Evolutionary conservation across 2,888 invertebrate genomes (phyloP).

Genomic region (Chymomyza caudatula): DNA sequence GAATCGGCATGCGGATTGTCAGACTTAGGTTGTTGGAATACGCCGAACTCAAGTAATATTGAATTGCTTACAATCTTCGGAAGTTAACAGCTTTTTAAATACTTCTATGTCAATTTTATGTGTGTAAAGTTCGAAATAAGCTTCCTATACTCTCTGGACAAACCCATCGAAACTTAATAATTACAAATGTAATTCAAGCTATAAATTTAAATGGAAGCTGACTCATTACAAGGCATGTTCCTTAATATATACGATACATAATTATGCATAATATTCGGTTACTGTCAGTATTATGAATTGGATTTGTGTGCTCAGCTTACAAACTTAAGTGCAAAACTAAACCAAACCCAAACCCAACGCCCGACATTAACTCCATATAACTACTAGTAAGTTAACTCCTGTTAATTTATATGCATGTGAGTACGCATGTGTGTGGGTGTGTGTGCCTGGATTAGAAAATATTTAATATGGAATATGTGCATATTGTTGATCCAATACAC

Average conservation of each 20-base stretch:
- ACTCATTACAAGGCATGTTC: background rate
- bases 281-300: slow-evolving; percentile 50
- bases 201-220: slow-evolving; percentile 31
- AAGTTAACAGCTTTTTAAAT: too few relatives aligned
- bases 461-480: slow-evolving; percentile 29
- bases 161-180: background rate
- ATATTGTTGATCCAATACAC: slow-evolving; percentile 53
- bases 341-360: background rate
- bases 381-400: slow-evolving; percentile 15
- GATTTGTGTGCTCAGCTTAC: slow-evolving; percentile 43
- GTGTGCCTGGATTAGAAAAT: slow-evolving; percentile 29
- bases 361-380: background rate
- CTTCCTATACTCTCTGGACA: background rate
- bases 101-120: too few relatives aligned
- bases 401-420: slow-evolving; percentile 51
- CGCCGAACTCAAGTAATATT: too few relatives aligned
- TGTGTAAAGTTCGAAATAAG: too few relatives aligned
- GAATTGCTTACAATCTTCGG: too few relatives aligned
- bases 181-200: background rate
- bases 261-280: slow-evolving; percentile 55
- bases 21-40: too few relatives aligned
- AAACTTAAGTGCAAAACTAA: slow-evolving; percentile 12
- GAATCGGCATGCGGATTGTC: too few relatives aligned
- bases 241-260: slow-evolving; percentile 38
- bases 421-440: slow-evolving; percentile 4